Evolutionary conservation across 2,888 invertebrate species (phyloP).

Genomic region (Aphelenchoides bicaudatus): DNA sequence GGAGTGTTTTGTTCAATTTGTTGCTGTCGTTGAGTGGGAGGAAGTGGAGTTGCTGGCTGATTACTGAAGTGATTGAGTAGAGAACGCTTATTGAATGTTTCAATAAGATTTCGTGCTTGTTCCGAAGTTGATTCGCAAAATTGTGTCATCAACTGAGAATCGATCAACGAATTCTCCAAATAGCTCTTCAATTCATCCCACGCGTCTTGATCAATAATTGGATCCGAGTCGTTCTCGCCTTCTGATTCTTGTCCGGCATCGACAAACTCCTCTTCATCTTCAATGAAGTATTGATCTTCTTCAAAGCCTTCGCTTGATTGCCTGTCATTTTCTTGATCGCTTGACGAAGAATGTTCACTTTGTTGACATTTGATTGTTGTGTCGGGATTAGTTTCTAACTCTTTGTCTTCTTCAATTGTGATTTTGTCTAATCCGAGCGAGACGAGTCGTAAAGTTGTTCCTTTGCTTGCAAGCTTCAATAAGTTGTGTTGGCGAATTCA

Average conservation of each 20-base stretch:
- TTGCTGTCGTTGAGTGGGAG: background rate
- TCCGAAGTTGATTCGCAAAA: slow-evolving; percentile 3
- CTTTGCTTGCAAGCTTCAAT: slow-evolving; percentile 14
- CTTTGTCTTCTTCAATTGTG: slow-evolving; percentile 15
- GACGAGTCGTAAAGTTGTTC: slow-evolving; percentile 5
- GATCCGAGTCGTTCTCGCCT: slow-evolving; percentile 17
- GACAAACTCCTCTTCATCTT: slow-evolving; percentile 14
- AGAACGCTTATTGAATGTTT: slow-evolving; percentile 25
- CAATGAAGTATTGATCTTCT: background rate
- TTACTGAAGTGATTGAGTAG: slow-evolving; percentile 16
- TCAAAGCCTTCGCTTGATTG: background rate
- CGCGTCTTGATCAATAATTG: slow-evolving; percentile 20
- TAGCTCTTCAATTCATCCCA: slow-evolving; percentile 28
- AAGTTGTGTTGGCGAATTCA: slow-evolving; percentile 16
- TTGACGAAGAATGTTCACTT: background rate
- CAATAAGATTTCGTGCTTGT: slow-evolving; percentile 28
- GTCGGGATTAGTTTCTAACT: background rate
- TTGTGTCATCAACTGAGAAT: background rate
- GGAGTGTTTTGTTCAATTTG: background rate
- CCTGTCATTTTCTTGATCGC: background rate
- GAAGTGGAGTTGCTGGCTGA: background rate
- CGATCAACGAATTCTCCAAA: slow-evolving; percentile 22
- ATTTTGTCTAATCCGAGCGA: slow-evolving; percentile 6
- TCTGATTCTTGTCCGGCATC: slow-evolving; percentile 4
- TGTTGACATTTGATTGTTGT: too few species aligned